Percentiles rank a stretch among this genome's conserved stretches.
Evolutionary conservation across 2,888 invertebrate species (phyloP).

Genomic region (Acronicta aceris): DNA sequence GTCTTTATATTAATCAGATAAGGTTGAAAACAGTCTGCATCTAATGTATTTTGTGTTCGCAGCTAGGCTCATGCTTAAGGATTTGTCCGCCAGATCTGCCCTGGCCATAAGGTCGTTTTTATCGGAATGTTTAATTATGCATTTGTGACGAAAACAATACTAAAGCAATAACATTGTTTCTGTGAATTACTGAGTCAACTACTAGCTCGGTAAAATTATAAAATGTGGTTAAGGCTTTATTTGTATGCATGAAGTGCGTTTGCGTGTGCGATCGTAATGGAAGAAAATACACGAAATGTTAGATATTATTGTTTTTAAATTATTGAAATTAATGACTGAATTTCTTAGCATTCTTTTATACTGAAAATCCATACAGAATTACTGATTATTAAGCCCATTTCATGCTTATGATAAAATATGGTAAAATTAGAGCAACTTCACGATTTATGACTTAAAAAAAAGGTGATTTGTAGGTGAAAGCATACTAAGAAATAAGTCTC

Average conservation of each 20-base stretch:
- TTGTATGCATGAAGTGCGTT: slow-evolving; percentile 38
- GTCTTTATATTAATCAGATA: background rate
- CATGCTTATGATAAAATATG: background rate
- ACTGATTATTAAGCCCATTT: background rate
- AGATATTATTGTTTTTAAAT: slow-evolving; percentile 6
- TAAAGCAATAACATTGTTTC: slow-evolving; percentile 37
- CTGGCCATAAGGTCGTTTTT: slow-evolving; percentile 28
- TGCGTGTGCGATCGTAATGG: slow-evolving; percentile 23
- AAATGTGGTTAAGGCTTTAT: slow-evolving; percentile 28
- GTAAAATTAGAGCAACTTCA: too few relatives aligned
- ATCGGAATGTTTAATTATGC: slow-evolving; percentile 49
- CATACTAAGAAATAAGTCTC: background rate
- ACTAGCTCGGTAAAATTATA: slow-evolving; percentile 18
- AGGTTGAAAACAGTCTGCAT: background rate
- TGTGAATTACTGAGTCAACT: slow-evolving; percentile 10
- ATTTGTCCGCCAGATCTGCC: background rate
- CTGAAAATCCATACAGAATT: background rate
- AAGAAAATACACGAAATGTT: slow-evolving; percentile 29
- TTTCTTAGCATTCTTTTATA: background rate
- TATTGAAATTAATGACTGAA: slow-evolving; percentile 3
- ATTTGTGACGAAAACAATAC: slow-evolving; percentile 16
- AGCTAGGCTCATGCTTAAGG: background rate
- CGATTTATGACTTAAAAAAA: too few relatives aligned
- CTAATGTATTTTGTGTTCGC: too few relatives aligned
- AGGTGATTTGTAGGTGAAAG: background rate